These are phyloP conservation scores for Chaetodon trifasciatus DNA, from an alignment of 2,797 vertebrate genomes.

Conservation along the genomic window DNA sequence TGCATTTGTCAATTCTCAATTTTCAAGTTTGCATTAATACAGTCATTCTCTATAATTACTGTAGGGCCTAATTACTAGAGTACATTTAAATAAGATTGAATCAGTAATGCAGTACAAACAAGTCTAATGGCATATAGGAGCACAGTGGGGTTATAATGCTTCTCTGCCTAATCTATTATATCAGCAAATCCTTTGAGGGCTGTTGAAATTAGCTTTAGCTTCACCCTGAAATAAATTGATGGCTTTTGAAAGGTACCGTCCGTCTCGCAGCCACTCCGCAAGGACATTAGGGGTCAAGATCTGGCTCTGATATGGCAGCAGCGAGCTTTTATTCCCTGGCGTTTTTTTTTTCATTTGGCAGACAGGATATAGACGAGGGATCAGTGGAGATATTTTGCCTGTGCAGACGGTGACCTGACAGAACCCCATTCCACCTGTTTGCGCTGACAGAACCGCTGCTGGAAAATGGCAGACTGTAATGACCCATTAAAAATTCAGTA, in stretches of 20 bases:
- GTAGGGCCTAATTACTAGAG: conserved; percentile 67
- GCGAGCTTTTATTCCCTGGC: conserved; percentile 58
- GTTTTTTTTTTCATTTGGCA: conserved; percentile 45
- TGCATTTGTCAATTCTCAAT: conserved; percentile 71
- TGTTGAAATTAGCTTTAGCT: conserved; percentile 73
- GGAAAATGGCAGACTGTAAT: conserved; percentile 70
- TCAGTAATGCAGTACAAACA: conserved; percentile 71
- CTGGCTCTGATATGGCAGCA: conserved; percentile 61
- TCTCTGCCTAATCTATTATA: conserved; percentile 63
- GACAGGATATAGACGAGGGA: conserved; percentile 61
- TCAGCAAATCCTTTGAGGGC: conserved; percentile 71
- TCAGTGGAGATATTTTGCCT: conserved; percentile 59
- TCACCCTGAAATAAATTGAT: conserved; percentile 66
- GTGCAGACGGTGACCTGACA: conserved; percentile 71
- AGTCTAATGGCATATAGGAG: conserved; percentile 61
- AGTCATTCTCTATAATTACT: conserved; percentile 75
- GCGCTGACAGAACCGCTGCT: conserved; percentile 58
- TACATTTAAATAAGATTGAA: conserved; percentile 71
- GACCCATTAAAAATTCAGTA: conserved; percentile 80
- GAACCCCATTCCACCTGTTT: conserved; percentile 75
- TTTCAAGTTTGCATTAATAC: conserved; percentile 66
- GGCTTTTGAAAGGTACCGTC: conserved; percentile 65
- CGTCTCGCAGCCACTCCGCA: conserved; percentile 54
- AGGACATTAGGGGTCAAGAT: conserved; percentile 73
- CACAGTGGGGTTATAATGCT: conserved; percentile 50